phyloP scores from a whole-genome alignment of 2,797 vertebrate species.

The Pelochelys cantorii region DNA sequence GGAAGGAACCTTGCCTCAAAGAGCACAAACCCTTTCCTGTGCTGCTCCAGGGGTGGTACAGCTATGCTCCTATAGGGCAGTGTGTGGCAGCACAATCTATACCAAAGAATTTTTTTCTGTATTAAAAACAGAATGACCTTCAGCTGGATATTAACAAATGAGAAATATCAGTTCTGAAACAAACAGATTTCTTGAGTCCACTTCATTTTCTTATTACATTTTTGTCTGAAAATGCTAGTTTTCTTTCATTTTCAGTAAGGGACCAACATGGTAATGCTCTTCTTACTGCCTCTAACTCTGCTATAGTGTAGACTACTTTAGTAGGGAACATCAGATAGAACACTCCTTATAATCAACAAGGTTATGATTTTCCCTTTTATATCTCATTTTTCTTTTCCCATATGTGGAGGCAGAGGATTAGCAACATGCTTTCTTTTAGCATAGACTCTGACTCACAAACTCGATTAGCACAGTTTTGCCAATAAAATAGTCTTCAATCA shows the following conservation, averaged over 20 bases:
- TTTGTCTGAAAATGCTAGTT: neutral
- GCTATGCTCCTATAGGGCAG: neutral
- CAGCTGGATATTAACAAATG: neutral
- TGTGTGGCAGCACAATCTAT: neutral
- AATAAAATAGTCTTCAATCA: slow-evolving; percentile 75
- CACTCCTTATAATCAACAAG: slow-evolving; percentile 20
- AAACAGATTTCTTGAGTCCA: neutral
- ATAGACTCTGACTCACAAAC: slow-evolving; percentile 44
- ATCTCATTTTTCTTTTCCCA: slow-evolving; percentile 10
- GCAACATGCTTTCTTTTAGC: slow-evolving; percentile 45
- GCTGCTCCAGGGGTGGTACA: neutral
- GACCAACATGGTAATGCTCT: neutral
- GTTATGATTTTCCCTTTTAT: slow-evolving; percentile 32
- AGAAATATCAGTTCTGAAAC: neutral
- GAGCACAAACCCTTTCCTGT: neutral
- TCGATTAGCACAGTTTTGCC: slow-evolving; percentile 77
- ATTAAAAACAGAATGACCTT: neutral
- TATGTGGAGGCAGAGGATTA: slow-evolving; percentile 40
- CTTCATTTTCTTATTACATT: neutral
- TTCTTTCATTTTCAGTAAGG: neutral
- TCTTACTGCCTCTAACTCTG: neutral
- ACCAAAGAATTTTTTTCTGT: neutral
- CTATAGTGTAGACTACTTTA: neutral
- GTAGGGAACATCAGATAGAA: neutral
- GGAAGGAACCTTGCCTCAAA: neutral